These are phyloP conservation scores for Phyllopteryx taeniolatus DNA, from an alignment of 2,113 vertebrate genomes.

Conservation along the genomic window DNA sequence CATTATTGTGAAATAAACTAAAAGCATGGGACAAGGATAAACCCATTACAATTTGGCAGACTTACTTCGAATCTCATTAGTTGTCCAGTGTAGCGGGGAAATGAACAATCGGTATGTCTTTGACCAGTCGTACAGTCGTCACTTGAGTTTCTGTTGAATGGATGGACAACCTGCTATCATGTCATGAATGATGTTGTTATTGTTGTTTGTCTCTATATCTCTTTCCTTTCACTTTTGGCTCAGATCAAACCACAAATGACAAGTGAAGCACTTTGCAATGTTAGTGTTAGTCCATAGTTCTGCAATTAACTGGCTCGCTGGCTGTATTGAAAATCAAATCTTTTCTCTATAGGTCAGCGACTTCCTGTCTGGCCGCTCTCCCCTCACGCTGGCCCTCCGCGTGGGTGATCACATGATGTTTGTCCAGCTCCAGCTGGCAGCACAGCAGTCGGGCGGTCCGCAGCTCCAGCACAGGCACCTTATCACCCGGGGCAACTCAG, in stretches of 20 bases:
- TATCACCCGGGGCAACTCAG: constrained; percentile 74
- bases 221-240: no score
- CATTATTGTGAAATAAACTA: background rate
- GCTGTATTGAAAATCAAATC: background rate
- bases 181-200: background rate
- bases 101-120: background rate
- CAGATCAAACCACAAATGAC: no score
- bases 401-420: constrained; percentile 99
- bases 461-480: constrained; percentile 88
- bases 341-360: constrained; percentile 85
- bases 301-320: background rate
- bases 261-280: background rate
- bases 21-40: background rate
- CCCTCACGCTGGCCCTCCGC: constrained; percentile 90
- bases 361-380: constrained; percentile 94
- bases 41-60: background rate
- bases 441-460: constrained; percentile 84
- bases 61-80: background rate
- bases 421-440: constrained; percentile 94
- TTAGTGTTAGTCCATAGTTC: background rate
- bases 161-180: background rate
- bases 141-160: no score
- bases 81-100: background rate
- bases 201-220: background rate
- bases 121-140: background rate